Conservation (phyloP, 2,888 invertebrate species). For the Heliconius aoede region DNA sequence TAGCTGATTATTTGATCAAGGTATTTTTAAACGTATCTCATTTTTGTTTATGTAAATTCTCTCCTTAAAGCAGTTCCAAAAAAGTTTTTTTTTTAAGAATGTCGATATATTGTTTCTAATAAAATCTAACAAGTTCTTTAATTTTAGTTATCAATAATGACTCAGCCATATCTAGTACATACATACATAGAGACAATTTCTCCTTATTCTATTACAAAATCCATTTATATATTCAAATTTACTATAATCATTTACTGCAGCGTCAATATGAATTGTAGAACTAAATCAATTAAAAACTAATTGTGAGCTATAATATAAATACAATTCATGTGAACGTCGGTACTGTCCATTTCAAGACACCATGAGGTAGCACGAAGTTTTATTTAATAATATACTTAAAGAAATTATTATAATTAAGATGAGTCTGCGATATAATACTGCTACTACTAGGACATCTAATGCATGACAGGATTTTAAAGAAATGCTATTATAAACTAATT, state of each 20-base stretch:
- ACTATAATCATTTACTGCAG: background rate
- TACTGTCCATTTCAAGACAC: conserved; percentile 59
- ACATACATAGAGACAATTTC: background rate
- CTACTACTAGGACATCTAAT: conserved; percentile 67
- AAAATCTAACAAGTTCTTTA: background rate
- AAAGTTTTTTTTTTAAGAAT: background rate
- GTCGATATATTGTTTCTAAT: background rate
- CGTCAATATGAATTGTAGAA: background rate
- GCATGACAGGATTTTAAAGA: conserved; percentile 40
- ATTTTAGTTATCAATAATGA: background rate
- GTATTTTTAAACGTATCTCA: too few species aligned
- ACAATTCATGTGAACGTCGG: conserved; percentile 9
- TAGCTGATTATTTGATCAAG: too few species aligned
- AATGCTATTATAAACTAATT: conserved; percentile 8
- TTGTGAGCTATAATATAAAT: conserved; percentile 10
- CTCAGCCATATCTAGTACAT: background rate
- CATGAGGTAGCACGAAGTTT: conserved; percentile 74
- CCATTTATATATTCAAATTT: background rate
- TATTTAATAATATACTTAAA: conserved; percentile 54
- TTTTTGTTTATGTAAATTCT: too few species aligned
- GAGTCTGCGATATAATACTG: conserved; percentile 74
- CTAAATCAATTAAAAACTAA: conserved; percentile 4
- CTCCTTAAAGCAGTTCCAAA: too few species aligned
- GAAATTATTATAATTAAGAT: conserved; percentile 55
- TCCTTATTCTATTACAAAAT: background rate